A percentile compares a stretch with the other conserved stretches of the same genome.
Conservation (phyloP, 2,113 vertebrate species). For the Campylomormyrus numenius region DNA sequence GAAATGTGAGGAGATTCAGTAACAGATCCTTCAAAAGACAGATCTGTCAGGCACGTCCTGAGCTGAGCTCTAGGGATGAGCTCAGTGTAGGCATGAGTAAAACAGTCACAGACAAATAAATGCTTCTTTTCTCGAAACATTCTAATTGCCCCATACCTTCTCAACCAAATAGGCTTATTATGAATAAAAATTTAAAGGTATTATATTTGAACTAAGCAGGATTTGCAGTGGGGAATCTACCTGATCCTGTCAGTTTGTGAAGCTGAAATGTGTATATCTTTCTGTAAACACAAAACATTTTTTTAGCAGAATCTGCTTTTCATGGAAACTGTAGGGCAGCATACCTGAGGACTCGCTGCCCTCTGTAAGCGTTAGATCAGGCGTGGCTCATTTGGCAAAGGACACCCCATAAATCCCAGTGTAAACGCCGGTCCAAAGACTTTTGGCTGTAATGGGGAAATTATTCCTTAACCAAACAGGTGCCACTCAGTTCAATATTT, state of each 20-base stretch:
- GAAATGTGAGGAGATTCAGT: background rate
- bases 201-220: background rate
- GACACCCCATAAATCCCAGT: background rate
- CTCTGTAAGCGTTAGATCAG: background rate
- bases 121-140: background rate
- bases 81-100: background rate
- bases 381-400: background rate
- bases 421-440: background rate
- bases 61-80: background rate
- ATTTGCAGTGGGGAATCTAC: background rate
- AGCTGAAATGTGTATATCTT: background rate
- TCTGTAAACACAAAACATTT: background rate
- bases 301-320: background rate
- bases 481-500: conserved; percentile 12
- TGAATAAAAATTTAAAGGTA: background rate
- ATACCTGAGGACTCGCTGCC: background rate
- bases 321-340: background rate
- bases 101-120: background rate
- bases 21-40: background rate
- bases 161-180: background rate
- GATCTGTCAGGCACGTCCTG: background rate
- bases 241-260: background rate
- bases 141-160: background rate
- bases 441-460: background rate
- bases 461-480: background rate